Evolutionary conservation across 2,888 invertebrate species (phyloP), one percentile per base, ranked within the genome.

Genomic region (Parasteatoda lunata): DNA sequence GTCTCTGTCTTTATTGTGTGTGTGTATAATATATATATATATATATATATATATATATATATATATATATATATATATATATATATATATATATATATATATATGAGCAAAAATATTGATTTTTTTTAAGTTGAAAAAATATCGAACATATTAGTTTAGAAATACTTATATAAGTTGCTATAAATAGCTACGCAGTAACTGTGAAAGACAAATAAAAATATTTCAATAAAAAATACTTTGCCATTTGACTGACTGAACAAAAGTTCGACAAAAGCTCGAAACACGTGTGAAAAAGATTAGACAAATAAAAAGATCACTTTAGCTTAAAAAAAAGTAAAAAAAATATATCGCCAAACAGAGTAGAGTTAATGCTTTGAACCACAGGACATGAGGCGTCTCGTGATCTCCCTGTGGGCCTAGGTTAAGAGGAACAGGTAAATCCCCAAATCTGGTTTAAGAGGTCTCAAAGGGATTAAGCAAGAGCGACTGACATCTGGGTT

Each of bases 401-500:
- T 73, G 80, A 77, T 77, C 76, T 86, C 85, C 85, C 85, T 77
- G 51, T 68, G 80, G 85, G 85, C 76, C 65, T 54, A 76, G 72
- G 82, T 82, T 87, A 82, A 77, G 86, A 87, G 72, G 82, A 83
- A 88, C 88, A 88, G 88, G 88, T 88, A 88, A 88, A 84, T 88
- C 88, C 88, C 78, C 88, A 84, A 88, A 88, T 84, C 88, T 88
- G 88, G 80, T 88, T 88, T 88, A 88, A 88, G 88, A 88, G 88
- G 88, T 88, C 88, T 88, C 88, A 69, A 81, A 78, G 88, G 88
- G 77, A 84, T 84, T 84, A 88, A 71, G 76, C 72, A 70, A 70
- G 80, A 80, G 65, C 79, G 76, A 45, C 80, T 76, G 76, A 79
- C 79, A 76, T 80, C 85, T 85, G 80, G 84, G 85, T 85, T 85